Base-by-base conservation (phyloP, 2,888 invertebrate species). In the Folsomia manolachei region DNA sequence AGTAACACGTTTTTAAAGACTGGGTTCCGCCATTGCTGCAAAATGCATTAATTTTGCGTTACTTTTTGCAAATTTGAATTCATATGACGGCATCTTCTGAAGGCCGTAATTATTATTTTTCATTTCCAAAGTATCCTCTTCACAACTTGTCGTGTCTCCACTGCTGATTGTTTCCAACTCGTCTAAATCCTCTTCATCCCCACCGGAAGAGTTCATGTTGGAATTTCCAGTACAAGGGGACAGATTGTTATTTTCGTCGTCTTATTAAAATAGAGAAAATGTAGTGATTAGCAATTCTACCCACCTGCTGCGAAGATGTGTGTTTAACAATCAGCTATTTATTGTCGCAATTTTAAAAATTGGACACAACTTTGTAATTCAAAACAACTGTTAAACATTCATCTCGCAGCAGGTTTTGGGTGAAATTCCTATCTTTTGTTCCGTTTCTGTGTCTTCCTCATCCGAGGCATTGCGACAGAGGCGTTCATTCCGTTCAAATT, bases 61-160 rank as follows among this genome's bases (percentile, higher is more conserved):
- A 56, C 56, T 56, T 56, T 56, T 18, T 14, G 56, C 56, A 26
- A 75, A 72, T 65, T 79, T 79, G 72, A 79, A 80, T 63, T 80
- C 79, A 71, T 79, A 75, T 0, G 79, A 79, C 4, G 78, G 75
- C 79, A 80, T 77, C 73, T 80, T 80, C 70, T 79, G 78, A 51
- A 80, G 62, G 18, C 70, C 72, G 61, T 70, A 76, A 52, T 64
- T 74, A n/a, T n/a, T n/a, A 21, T 75, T 69, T 52, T 63, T 18
- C 25, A 51, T 11, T 64, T 24, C 27, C 14, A 26, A 23, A 4
- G 39, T 39, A 27, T 61, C 25, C 23, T 26, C 24, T 65, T 69
- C 51, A 18, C 21, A 9, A 2, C 7, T 39, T 26, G 65, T 39
- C 27, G n/a, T 65, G n/a, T 27, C 52, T 1, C 21, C 27, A 18